Evolutionary conservation across 2,113 vertebrate species (phyloP).

Genomic region (Blennius ocellaris): DNA sequence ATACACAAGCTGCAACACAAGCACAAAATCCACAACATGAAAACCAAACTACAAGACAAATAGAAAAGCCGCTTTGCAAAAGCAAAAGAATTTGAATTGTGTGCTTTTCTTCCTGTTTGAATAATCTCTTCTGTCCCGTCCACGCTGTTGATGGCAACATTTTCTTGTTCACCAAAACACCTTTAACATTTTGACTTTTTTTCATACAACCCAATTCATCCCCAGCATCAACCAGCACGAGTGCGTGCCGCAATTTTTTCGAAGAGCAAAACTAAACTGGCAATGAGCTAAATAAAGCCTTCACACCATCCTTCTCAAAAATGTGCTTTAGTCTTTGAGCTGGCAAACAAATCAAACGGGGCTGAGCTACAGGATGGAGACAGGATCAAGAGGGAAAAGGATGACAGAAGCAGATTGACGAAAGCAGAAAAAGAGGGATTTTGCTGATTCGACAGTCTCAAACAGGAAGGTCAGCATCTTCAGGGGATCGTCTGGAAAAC

Average conservation of each 20-base stretch:
- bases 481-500: constrained; percentile 15
- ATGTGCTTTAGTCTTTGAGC: background rate
- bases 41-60: no score
- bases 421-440: constrained; percentile 29
- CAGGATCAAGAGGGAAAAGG: background rate
- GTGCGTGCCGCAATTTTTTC: no score
- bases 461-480: constrained; percentile 51
- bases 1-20: no score
- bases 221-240: no score
- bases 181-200: no score
- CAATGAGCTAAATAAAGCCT: background rate
- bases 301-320: background rate
- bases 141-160: background rate
- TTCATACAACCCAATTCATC: no score
- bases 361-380: background rate
- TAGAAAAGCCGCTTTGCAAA: no score
- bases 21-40: no score
- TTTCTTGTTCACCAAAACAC: no score
- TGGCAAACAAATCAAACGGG: background rate
- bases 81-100: background rate
- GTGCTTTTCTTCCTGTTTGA: background rate
- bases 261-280: no score
- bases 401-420: constrained; percentile 25
- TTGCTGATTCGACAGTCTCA: constrained; percentile 41
- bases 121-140: background rate